A percentile compares a stretch with the other conserved stretches of the same genome.
These are phyloP conservation scores for Bubo bubo DNA, from an alignment of 2,113 vertebrate genomes.

Conservation along the genomic window DNA sequence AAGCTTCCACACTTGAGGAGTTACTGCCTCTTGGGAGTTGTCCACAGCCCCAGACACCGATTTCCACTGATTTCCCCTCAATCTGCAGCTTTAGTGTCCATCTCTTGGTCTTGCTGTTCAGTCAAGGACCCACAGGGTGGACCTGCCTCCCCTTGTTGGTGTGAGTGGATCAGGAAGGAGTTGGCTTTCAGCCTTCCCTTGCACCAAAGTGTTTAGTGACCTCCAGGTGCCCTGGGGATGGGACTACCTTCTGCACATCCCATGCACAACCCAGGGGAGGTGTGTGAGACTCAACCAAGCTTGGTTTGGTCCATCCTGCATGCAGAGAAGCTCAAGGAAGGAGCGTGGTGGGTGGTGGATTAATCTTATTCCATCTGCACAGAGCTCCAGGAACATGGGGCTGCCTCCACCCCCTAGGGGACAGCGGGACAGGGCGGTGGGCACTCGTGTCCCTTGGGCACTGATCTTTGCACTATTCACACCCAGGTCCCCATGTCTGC, in stretches of 20 bases:
- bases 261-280: neutral
- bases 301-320: neutral
- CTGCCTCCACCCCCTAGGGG: neutral
- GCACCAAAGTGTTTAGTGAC: neutral
- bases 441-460: neutral
- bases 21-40: neutral
- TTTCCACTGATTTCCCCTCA: neutral
- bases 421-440: neutral
- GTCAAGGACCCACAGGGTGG: neutral
- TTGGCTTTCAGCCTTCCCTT: neutral
- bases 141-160: neutral
- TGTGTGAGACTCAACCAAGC: neutral
- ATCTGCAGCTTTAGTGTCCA: neutral
- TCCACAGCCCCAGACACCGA: neutral
- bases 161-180: neutral
- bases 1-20: neutral
- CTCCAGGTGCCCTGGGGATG: neutral
- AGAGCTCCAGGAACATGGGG: neutral
- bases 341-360: neutral
- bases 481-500: neutral
- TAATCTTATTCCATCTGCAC: neutral
- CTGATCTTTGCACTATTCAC: neutral
- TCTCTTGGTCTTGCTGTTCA: neutral
- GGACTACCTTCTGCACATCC: neutral
- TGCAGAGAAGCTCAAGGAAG: neutral